These are phyloP conservation scores for Ceratina calcarata DNA, from an alignment of 1,140 invertebrate species.

Conservation along the genomic window DNA sequence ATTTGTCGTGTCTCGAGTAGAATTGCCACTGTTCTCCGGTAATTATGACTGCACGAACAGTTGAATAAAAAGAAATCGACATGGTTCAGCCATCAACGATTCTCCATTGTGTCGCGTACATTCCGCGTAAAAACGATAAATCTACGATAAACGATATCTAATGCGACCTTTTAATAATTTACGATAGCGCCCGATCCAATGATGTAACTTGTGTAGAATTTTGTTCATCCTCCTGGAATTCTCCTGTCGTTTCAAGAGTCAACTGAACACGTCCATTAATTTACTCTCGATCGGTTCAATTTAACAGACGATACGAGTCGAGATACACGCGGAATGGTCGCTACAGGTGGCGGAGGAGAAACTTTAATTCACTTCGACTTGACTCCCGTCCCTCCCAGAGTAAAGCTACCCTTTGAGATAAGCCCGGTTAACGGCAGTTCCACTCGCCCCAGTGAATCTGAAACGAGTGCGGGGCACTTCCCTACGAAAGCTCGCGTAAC, in stretches of 20 bases:
- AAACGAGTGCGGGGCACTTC: constrained; percentile 60
- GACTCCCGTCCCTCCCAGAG: constrained; percentile 14
- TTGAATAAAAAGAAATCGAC: constrained; percentile 2
- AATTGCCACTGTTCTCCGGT: constrained; percentile 12
- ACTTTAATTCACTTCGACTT: constrained; percentile 71
- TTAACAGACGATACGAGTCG: too few species aligned
- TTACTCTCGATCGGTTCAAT: too few species aligned
- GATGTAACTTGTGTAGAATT: too few species aligned
- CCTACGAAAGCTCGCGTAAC: constrained; percentile 52
- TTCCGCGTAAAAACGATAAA: not conserved
- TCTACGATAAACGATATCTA: too few species aligned
- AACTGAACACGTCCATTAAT: not conserved
- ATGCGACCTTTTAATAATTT: not conserved
- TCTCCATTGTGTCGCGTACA: not conserved
- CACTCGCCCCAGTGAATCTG: constrained; percentile 61
- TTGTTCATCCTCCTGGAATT: too few species aligned
- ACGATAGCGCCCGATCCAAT: not conserved
- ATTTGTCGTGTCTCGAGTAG: constrained; percentile 32
- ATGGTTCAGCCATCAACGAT: not conserved
- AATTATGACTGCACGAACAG: constrained; percentile 30
- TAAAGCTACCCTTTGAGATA: constrained; percentile 49
- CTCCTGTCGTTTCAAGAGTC: too few species aligned
- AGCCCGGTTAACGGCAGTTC: constrained; percentile 57
- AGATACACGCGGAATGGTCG: constrained; percentile 21
- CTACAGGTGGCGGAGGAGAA: constrained; percentile 69